Evolutionary conservation across 1,140 invertebrate genomes (phyloP).

Genomic region (Drosophila trapezifrons): DNA sequence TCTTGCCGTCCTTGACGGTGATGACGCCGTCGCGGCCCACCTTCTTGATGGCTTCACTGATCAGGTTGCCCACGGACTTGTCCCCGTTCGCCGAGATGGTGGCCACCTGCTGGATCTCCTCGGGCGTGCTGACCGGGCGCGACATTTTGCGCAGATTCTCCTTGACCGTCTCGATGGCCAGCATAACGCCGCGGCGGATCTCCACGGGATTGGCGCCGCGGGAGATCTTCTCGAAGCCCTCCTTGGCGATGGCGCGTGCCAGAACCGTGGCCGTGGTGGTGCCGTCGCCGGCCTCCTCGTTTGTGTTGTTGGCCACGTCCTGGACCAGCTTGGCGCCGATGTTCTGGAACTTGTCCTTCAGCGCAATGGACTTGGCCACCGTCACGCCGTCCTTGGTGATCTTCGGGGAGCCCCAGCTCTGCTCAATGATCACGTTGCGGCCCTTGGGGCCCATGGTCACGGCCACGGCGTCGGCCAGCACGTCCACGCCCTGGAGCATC

Average conservation of each 20-base stretch:
- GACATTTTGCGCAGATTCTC: conserved; percentile 94
- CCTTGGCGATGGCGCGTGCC: conserved; percentile 97
- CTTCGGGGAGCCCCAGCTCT: conserved; percentile 99
- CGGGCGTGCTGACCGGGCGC: conserved; percentile 97
- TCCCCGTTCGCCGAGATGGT: conserved; percentile 99
- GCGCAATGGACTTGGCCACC: conserved; percentile 98
- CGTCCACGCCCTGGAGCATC: conserved; percentile 99
- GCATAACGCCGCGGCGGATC: conserved; percentile 97
- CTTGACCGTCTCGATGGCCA: conserved; percentile 96
- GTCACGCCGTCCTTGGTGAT: conserved; percentile 99
- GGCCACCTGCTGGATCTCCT: conserved; percentile 99
- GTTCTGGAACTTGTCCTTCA: conserved; percentile 99
- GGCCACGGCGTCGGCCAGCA: conserved; percentile 98
- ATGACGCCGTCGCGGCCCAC: conserved; percentile 99
- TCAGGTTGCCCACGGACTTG: conserved; percentile 94
- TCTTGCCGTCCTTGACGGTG: conserved; percentile 99
- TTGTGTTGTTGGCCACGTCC: conserved; percentile 99
- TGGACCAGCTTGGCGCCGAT: conserved; percentile 99
- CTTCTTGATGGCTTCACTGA: conserved; percentile 99
- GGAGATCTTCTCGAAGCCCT: conserved; percentile 99
- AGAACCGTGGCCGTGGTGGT: conserved; percentile 99
- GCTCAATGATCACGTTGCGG: conserved; percentile 99
- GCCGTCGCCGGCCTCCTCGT: conserved; percentile 99
- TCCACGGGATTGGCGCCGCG: conserved; percentile 99
- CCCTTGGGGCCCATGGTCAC: conserved; percentile 99